Base-by-base conservation (phyloP, 1,140 invertebrate genomes). In the Drosophila repletoides region DNA sequence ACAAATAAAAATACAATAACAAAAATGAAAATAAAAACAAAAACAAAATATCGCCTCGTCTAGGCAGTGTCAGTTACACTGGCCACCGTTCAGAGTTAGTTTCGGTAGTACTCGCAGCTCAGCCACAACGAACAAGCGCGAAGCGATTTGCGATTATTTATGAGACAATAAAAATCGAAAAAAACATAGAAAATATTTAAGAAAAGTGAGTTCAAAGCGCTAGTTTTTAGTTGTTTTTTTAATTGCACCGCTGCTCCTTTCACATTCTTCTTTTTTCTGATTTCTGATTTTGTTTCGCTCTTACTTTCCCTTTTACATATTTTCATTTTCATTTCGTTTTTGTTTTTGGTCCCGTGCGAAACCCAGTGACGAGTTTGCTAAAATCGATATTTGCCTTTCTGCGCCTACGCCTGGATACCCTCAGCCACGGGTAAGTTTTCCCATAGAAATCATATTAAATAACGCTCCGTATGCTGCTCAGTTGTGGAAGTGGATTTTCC, bases 361-460 rank as follows among this genome's bases (percentile, higher is more conserved):
- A 21, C 4, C 10, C 55, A 61, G 73, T 55, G 65, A 59, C 21
- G 70, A 53, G 12, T 46, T 63, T 74, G 29, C 24, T 86, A 34
- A 84, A 86, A 80, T 86, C 80, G 49, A 80, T 84, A 75, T 21
- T 75, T 14, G 38, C 34, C 24, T 40, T 51, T 3, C 29, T 41
- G 24, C 34, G 66, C 10, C 45, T 79, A 17, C 43, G 43, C n/a
- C 48, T 74, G 58, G 43, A 68, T 4, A 14, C 34, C 19, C 43
- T 68, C 17, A 43, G 12, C 22, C 21, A 49, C 48, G 59, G 76
- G 79, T 84, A 80, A 79, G 80, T 38, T n/a, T 0, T 5, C 43
- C 5, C 2, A 31, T 31, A 17, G 2, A 28, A 12, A 10, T 29
- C n/a, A n/a, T 28, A 28, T 28, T 28, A 7, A 17, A 17, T 9